Conservation (phyloP, 23 tunicate genomes). For the Halocynthia aurantium region DNA sequence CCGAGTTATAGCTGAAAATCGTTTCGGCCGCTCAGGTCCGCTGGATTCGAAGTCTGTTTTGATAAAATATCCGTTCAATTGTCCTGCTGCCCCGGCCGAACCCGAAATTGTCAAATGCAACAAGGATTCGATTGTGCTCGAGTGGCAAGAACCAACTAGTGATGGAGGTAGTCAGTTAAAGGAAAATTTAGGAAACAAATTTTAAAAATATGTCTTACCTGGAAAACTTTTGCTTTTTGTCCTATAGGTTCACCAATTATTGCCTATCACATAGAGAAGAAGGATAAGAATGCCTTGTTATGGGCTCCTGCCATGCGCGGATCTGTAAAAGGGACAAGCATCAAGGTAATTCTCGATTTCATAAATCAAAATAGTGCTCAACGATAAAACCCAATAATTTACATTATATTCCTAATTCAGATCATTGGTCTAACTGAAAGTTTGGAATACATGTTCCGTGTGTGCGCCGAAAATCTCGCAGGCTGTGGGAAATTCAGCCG, state of each 20-base stretch:
- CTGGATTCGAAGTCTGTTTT: constrained; percentile 48
- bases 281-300: constrained; percentile 76
- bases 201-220: no score
- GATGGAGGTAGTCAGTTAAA: constrained; percentile 96
- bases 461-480: constrained; percentile 94
- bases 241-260: constrained; percentile 48
- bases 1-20: constrained; percentile 89
- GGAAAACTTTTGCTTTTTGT: not conserved
- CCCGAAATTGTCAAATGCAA: constrained; percentile 52
- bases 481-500: constrained; percentile 67
- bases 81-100: constrained; percentile 77
- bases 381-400: not conserved
- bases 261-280: constrained; percentile 88
- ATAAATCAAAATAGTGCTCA: not conserved
- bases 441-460: constrained; percentile 90
- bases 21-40: constrained; percentile 83
- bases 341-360: constrained; percentile 11
- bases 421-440: constrained; percentile 75
- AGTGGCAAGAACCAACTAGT: constrained; percentile 67
- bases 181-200: no score
- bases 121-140: constrained; percentile 41
- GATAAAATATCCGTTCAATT: constrained; percentile 71
- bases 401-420: constrained; percentile 6
- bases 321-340: constrained; percentile 3
- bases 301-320: constrained; percentile 62